phyloP scores from a whole-genome alignment of 2,797 vertebrate genomes.

The Craterocephalus amniculus region DNA sequence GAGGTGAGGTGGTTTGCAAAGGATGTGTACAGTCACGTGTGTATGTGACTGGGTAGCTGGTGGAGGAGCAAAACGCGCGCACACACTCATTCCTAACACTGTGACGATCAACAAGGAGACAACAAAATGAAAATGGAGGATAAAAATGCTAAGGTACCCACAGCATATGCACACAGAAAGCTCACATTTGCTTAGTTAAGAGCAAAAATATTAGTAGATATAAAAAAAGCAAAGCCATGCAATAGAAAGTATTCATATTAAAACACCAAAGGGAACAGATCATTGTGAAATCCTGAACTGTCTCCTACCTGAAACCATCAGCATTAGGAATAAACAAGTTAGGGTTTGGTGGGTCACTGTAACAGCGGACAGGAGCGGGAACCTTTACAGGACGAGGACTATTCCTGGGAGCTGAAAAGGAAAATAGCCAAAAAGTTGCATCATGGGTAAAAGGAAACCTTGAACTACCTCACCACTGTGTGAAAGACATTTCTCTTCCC shows the following conservation, averaged over 20 bases:
- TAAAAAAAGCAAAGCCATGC: constrained; percentile 59
- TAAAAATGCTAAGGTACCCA: not conserved
- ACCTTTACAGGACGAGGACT: constrained; percentile 97
- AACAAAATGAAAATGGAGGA: not conserved
- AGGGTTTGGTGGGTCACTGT: constrained; percentile 98
- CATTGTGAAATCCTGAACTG: not conserved
- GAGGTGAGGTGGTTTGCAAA: constrained; percentile 38
- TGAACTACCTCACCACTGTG: not conserved
- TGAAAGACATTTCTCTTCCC: not conserved
- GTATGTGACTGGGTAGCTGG: constrained; percentile 36
- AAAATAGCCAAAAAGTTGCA: constrained; percentile 20
- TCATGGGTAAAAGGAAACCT: not conserved
- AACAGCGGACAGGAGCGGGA: constrained; percentile 86
- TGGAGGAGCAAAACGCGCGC: constrained; percentile 34
- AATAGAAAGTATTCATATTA: constrained; percentile 22
- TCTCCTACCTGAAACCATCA: constrained; percentile 93
- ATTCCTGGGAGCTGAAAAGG: constrained; percentile 89
- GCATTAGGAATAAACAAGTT: constrained; percentile 93
- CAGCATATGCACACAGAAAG: constrained; percentile 29
- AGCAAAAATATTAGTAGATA: constrained; percentile 17
- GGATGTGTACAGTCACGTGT: constrained; percentile 39
- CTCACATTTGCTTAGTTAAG: constrained; percentile 15
- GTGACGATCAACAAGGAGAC: not conserved
- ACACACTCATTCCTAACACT: constrained; percentile 19
- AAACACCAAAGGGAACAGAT: constrained; percentile 3